phyloP scores from a whole-genome alignment of 2,113 vertebrate species.

The Limnothrissa miodon region DNA sequence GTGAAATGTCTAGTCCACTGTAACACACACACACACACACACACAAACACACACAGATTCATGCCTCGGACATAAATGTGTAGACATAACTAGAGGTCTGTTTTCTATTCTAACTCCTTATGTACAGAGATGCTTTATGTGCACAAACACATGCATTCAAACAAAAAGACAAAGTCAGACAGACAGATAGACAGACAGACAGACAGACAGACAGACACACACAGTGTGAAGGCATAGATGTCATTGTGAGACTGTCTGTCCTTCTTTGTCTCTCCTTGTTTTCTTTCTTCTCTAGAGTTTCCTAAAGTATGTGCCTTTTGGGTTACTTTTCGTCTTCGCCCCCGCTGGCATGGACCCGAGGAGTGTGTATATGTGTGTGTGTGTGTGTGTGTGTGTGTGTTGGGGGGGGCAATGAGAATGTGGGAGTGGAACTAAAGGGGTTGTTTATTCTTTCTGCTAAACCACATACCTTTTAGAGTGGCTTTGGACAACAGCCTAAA shows the following conservation, averaged over 20 bases:
- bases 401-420: constrained; percentile 15
- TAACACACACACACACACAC: not conserved
- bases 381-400: not conserved
- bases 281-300: constrained; percentile 49
- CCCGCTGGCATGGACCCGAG: constrained; percentile 47
- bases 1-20: not conserved
- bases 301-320: constrained; percentile 62
- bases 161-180: not conserved
- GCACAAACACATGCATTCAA: not conserved
- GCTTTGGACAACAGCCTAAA: constrained; percentile 65
- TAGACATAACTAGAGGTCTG: not conserved
- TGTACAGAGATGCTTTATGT: not conserved
- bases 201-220: not conserved
- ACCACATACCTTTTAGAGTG: constrained; percentile 69
- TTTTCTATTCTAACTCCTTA: not conserved
- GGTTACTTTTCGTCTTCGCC: constrained; percentile 58
- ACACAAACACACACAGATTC: not conserved
- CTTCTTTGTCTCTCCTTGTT: constrained; percentile 15
- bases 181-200: not conserved
- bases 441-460: constrained; percentile 65
- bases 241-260: not conserved
- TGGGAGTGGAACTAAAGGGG: constrained; percentile 65
- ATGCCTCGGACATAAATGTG: not conserved
- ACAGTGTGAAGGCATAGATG: not conserved
- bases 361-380: not conserved